These are phyloP conservation scores for Rhinolophus ferrumequinum DNA, from an alignment of 2,113 vertebrate species.

Conservation along the genomic window DNA sequence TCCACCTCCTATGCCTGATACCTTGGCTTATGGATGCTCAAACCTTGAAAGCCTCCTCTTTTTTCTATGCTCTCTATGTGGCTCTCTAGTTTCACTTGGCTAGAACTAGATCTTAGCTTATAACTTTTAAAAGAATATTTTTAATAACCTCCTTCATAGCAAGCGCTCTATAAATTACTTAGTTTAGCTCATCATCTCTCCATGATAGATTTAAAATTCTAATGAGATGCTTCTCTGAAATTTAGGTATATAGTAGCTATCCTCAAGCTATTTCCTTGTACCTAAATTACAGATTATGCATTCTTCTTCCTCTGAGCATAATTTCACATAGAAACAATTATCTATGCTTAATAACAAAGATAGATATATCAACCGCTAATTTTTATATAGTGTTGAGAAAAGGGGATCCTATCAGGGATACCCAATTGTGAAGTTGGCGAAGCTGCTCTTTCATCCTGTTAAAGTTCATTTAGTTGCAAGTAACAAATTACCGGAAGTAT, in stretches of 20 bases:
- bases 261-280: not conserved
- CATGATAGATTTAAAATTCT: not conserved
- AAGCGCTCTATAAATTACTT: not conserved
- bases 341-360: not conserved
- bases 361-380: not conserved
- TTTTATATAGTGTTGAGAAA: not conserved
- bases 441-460: not conserved
- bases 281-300: not conserved
- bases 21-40: not conserved
- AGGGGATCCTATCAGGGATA: not conserved
- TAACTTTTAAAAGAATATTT: not conserved
- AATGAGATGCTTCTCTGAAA: not conserved
- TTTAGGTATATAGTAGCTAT: not conserved
- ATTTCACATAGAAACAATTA: not conserved
- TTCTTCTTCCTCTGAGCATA: not conserved
- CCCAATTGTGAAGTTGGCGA: not conserved
- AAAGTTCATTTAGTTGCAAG: not conserved
- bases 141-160: not conserved
- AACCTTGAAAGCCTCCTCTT: not conserved
- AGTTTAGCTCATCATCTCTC: not conserved
- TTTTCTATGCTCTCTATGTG: not conserved
- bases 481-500: not conserved
- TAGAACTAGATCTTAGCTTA: not conserved
- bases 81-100: not conserved
- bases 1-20: too few relatives aligned